These are phyloP conservation scores for Chelidonichthys spinosus DNA, from an alignment of 2,797 vertebrate genomes.

Conservation along the genomic window DNA sequence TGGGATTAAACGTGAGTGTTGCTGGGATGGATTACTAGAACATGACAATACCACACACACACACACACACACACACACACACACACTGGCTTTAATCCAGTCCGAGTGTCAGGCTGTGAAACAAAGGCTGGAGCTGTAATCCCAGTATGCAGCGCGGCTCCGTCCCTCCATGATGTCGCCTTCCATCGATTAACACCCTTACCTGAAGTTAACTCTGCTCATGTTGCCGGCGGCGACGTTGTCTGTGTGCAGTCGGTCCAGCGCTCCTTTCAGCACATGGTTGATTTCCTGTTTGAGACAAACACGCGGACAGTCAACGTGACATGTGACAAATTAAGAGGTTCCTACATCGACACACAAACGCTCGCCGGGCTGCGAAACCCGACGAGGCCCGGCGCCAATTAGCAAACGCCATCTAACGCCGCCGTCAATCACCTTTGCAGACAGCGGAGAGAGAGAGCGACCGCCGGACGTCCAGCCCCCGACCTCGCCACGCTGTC, in stretches of 20 bases:
- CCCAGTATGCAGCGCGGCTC: slow-evolving; percentile 36
- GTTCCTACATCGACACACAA: slow-evolving; percentile 1
- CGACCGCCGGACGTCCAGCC: slow-evolving; percentile 29
- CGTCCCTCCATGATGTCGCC: not conserved
- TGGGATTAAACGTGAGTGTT: not conserved
- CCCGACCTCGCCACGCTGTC: slow-evolving; percentile 31
- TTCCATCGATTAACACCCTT: slow-evolving; percentile 1
- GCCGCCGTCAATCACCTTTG: slow-evolving; percentile 66
- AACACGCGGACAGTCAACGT: slow-evolving; percentile 2
- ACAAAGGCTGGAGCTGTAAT: slow-evolving; percentile 68
- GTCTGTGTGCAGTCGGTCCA: slow-evolving; percentile 60
- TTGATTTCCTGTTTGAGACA: slow-evolving; percentile 68
- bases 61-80: not conserved
- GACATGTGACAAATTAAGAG: slow-evolving; percentile 13
- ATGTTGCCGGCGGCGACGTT: slow-evolving; percentile 56
- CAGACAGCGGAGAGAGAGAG: slow-evolving; percentile 17
- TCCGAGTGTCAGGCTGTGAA: slow-evolving; percentile 48
- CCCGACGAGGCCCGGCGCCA: slow-evolving; percentile 42
- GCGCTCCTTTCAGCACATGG: slow-evolving; percentile 63
- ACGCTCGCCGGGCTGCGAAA: not conserved
- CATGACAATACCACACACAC: not conserved
- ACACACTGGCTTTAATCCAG: slow-evolving; percentile 58
- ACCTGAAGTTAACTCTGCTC: slow-evolving; percentile 72
- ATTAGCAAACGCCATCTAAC: slow-evolving; percentile 47
- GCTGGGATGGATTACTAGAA: not conserved